A percentile compares a stretch with the other conserved stretches of the same genome.
These are phyloP conservation scores for Crambe crambe DNA, from an alignment of 37 sponge, comb jelly and placozoan genomes.

Conservation along the genomic window DNA sequence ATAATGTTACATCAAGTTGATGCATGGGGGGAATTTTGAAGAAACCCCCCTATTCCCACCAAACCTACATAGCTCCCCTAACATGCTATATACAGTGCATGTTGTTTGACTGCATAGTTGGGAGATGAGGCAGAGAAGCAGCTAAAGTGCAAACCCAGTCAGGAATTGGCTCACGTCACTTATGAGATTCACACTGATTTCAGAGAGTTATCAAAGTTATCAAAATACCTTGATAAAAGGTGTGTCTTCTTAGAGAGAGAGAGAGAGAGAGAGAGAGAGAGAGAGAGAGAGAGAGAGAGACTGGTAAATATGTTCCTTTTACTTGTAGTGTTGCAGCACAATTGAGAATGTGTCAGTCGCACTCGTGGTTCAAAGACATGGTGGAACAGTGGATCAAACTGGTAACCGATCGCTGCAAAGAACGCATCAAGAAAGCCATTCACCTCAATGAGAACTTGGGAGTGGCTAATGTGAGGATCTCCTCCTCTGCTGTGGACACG, in stretches of 20 bases:
- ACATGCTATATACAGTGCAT: too few species aligned
- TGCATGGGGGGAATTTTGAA: too few species aligned
- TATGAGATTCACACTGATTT: neutral
- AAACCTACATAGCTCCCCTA: neutral
- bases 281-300: too few species aligned
- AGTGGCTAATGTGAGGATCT: slow-evolving; percentile 31
- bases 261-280: neutral
- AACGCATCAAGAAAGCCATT: slow-evolving; percentile 42
- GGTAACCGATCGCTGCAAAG: slow-evolving; percentile 14
- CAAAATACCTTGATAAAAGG: neutral
- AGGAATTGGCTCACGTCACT: neutral
- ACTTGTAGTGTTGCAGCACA: neutral
- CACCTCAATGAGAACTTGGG: slow-evolving; percentile 17
- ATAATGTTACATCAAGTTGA: too few species aligned
- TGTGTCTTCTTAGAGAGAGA: neutral
- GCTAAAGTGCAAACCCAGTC: neutral
- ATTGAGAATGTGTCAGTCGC: slow-evolving; percentile 6
- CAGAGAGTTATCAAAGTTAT: neutral
- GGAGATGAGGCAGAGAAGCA: neutral
- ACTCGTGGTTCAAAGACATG: slow-evolving; percentile 43
- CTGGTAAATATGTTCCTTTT: too few species aligned
- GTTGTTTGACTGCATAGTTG: neutral
- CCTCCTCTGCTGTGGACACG: slow-evolving; percentile 62
- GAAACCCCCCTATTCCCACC: too few species aligned
- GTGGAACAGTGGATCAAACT: slow-evolving; percentile 47